Conservation (phyloP, 2,797 vertebrate species). For the Petrocephalus schoutedeni region DNA sequence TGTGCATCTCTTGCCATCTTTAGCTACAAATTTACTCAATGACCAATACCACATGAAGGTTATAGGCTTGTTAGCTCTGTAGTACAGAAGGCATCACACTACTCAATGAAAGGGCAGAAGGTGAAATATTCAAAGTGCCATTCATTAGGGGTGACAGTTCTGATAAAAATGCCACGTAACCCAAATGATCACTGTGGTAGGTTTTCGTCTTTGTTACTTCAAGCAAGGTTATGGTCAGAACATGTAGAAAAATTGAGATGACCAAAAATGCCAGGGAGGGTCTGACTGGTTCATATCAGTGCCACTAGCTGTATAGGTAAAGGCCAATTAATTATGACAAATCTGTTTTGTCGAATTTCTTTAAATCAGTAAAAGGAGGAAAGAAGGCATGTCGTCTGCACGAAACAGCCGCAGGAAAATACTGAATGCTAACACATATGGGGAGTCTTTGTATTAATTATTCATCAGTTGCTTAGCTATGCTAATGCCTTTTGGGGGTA, state of each 20-base stretch:
- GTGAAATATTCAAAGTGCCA: not conserved
- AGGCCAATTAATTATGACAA: not conserved
- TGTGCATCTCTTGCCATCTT: not conserved
- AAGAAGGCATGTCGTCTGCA: not conserved
- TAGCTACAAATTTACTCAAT: not conserved
- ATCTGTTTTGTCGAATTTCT: not conserved
- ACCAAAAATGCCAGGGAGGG: not conserved
- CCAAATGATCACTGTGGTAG: not conserved
- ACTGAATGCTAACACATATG: not conserved
- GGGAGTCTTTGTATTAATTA: not conserved
- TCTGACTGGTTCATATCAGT: not conserved
- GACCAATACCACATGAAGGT: not conserved
- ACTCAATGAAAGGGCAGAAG: not conserved
- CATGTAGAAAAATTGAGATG: not conserved
- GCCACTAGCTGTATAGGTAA: not conserved
- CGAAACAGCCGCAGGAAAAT: not conserved
- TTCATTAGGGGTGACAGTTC: not conserved
- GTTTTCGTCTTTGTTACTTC: not conserved
- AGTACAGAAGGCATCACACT: not conserved
- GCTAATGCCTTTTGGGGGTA: not conserved
- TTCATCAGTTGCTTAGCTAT: not conserved
- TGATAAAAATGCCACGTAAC: not conserved
- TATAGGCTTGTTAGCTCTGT: not conserved
- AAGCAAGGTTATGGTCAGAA: not conserved
- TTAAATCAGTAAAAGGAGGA: not conserved